phyloP scores from a whole-genome alignment of 2,113 vertebrate species.

The Trichechus manatus region DNA sequence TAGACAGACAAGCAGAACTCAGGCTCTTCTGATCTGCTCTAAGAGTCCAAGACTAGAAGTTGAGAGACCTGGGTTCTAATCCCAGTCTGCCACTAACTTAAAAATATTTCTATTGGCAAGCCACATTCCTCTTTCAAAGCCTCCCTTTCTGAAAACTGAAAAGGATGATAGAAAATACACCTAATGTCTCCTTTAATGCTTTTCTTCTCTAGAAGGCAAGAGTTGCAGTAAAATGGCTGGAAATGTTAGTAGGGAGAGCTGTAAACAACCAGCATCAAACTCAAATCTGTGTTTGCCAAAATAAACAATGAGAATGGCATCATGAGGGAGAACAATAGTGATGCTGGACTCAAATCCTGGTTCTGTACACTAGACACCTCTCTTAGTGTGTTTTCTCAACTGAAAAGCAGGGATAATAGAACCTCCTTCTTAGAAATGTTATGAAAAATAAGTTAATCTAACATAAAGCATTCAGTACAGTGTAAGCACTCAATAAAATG shows the following conservation, averaged over 20 bases:
- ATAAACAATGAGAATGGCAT: background rate
- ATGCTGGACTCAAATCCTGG: background rate
- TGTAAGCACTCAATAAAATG: background rate
- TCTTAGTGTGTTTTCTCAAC: constrained; percentile 17
- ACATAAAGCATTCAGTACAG: background rate
- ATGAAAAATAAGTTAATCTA: constrained; percentile 17
- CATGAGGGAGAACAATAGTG: background rate
- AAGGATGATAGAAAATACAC: background rate
- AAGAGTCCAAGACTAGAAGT: background rate
- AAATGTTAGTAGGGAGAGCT: constrained; percentile 11
- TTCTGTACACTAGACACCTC: background rate
- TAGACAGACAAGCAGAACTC: background rate
- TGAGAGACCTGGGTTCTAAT: background rate
- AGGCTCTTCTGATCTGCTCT: background rate
- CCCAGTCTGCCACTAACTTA: constrained; percentile 19
- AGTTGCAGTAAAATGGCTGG: constrained; percentile 8
- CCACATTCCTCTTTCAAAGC: background rate
- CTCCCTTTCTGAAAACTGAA: constrained; percentile 40
- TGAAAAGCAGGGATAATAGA: constrained; percentile 32
- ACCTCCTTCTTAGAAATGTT: background rate
- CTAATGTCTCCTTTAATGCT: constrained; percentile 23
- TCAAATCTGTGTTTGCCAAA: background rate
- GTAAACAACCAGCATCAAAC: background rate
- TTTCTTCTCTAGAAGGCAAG: constrained; percentile 47
- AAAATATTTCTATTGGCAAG: background rate